Evolutionary conservation across 2,888 invertebrate species (phyloP).

Genomic region (Cecidostiba fungosa): DNA sequence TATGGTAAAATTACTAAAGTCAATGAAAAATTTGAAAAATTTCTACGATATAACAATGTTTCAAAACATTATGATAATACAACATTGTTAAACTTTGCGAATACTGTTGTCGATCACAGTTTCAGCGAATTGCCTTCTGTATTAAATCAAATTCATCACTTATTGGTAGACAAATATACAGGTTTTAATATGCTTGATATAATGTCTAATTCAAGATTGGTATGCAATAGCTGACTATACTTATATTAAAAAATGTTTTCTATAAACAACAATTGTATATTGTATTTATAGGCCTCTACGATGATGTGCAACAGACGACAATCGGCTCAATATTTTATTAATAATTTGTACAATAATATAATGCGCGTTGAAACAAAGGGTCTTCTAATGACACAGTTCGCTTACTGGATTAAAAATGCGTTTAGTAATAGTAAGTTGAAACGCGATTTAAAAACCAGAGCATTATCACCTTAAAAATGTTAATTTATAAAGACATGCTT

Average conservation of each 20-base stretch:
- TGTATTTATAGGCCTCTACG: not conserved
- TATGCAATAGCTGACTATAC: not conserved
- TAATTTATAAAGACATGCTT: not conserved
- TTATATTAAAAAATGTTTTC: not conserved
- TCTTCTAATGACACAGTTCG: not conserved
- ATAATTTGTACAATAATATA: not conserved
- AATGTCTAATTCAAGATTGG: not conserved
- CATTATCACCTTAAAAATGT: not conserved
- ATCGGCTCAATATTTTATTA: not conserved
- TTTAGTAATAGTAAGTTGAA: not conserved
- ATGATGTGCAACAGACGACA: not conserved
- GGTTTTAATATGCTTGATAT: not conserved
- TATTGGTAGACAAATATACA: not conserved
- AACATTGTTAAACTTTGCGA: constrained; percentile 14
- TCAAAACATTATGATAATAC: not conserved
- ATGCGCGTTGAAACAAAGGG: not conserved
- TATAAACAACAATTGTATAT: too few species aligned
- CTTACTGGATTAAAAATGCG: not conserved
- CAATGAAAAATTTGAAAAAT: not conserved
- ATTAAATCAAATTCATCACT: not conserved
- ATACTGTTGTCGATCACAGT: not conserved
- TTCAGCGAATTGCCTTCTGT: not conserved
- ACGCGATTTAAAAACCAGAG: too few species aligned
- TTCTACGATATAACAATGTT: not conserved
- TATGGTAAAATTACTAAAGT: not conserved